These are phyloP conservation scores for Chiroxiphia lanceolata DNA, from an alignment of 2,797 vertebrate genomes.

Conservation along the genomic window DNA sequence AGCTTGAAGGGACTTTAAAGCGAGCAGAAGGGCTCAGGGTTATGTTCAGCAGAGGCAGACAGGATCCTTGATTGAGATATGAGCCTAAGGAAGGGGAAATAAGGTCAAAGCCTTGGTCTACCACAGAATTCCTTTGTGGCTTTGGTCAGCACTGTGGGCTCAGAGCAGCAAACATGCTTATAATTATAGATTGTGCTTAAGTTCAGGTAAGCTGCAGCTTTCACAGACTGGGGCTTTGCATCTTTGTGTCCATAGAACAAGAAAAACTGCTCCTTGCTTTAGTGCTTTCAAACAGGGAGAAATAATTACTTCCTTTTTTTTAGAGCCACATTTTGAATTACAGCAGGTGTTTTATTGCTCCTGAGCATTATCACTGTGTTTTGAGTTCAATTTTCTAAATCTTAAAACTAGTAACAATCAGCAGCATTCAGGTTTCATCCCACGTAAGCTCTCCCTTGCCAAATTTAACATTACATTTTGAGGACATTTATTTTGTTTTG, in stretches of 20 bases:
- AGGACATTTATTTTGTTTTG: neutral
- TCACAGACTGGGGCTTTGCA: neutral
- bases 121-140: neutral
- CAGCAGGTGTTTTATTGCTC: neutral
- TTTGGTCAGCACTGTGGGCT: neutral
- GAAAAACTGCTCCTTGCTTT: neutral
- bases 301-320: neutral
- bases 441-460: neutral
- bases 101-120: neutral
- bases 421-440: neutral
- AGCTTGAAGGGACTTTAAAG: neutral
- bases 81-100: neutral
- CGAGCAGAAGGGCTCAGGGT: neutral
- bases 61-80: neutral
- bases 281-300: neutral
- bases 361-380: neutral
- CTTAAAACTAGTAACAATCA: neutral
- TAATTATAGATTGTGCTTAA: neutral
- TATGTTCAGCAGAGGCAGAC: neutral
- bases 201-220: neutral
- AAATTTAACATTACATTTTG: neutral
- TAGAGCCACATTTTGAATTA: neutral
- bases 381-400: conserved; percentile 7
- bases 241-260: neutral
- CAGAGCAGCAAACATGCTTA: neutral